phyloP scores from a whole-genome alignment of 2,797 vertebrate genomes.

The Cuniculus paca region DNA sequence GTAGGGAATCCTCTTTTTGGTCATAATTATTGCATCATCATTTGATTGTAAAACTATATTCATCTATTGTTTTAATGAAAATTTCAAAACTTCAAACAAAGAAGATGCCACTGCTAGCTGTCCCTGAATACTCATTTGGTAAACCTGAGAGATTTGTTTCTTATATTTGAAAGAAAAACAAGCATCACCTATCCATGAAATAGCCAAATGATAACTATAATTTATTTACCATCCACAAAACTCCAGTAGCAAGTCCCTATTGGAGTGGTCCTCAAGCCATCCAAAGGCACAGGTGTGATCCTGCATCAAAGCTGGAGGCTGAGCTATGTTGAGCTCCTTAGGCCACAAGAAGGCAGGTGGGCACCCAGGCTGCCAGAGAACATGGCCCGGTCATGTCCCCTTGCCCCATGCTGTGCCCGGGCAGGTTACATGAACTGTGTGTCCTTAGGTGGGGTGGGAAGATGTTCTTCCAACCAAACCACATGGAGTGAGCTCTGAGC shows the following conservation, averaged over 20 bases:
- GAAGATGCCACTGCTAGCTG: neutral
- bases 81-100: neutral
- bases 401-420: fast-evolving
- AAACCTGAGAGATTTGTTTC: neutral
- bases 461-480: fast-evolving
- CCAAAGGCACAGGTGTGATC: fast-evolving
- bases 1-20: neutral
- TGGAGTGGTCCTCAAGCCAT: too few relatives aligned
- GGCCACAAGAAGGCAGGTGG: fast-evolving
- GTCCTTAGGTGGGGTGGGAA: fast-evolving
- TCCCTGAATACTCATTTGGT: neutral
- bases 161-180: neutral
- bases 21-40: neutral
- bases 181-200: neutral
- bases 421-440: too few relatives aligned
- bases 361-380: fast-evolving
- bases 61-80: neutral
- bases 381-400: fast-evolving
- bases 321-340: fast-evolving
- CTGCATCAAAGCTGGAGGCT: neutral
- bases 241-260: neutral
- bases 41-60: neutral
- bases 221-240: neutral
- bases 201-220: neutral
- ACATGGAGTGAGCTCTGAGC: fast-evolving